phyloP scores from a whole-genome alignment of 2,888 invertebrate species.

The Hirtodrosophila duncani region DNA sequence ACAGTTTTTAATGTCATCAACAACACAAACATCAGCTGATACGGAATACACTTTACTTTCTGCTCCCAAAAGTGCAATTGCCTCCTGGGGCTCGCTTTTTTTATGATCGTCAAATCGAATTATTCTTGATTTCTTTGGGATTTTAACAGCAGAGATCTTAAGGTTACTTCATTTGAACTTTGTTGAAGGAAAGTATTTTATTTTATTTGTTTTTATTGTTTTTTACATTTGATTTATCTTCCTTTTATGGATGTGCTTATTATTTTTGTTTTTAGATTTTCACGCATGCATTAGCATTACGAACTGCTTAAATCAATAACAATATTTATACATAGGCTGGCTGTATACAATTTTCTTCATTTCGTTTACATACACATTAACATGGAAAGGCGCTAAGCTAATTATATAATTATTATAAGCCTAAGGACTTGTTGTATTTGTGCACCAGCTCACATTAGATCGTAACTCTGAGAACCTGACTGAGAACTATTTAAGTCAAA shows the following conservation, averaged over 20 bases:
- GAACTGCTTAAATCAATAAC: slow-evolving; percentile 54
- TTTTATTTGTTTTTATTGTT: slow-evolving; percentile 35
- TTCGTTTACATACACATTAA: too few species aligned
- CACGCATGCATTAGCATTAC: slow-evolving; percentile 37
- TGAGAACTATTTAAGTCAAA: too few species aligned
- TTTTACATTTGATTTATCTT: slow-evolving; percentile 17
- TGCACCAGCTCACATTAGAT: too few species aligned
- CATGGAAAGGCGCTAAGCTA: too few species aligned
- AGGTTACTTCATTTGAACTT: background rate
- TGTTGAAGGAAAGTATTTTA: slow-evolving; percentile 64
- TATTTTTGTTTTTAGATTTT: slow-evolving; percentile 14
- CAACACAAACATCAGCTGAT: slow-evolving; percentile 61
- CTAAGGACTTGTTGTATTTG: too few species aligned
- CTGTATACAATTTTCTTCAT: slow-evolving; percentile 16
- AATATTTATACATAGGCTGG: slow-evolving; percentile 48
- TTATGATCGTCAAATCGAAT: slow-evolving; percentile 5
- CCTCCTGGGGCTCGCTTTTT: background rate
- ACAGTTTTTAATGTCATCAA: slow-evolving; percentile 65
- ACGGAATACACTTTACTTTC: too few species aligned
- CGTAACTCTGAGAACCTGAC: too few species aligned
- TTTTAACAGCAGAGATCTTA: background rate
- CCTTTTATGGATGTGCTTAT: slow-evolving; percentile 28
- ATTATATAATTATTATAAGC: too few species aligned
- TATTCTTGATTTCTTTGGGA: slow-evolving; percentile 3
- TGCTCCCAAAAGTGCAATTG: background rate